Conservation (phyloP, 2,888 invertebrate genomes). For the Agrilus mali region DNA sequence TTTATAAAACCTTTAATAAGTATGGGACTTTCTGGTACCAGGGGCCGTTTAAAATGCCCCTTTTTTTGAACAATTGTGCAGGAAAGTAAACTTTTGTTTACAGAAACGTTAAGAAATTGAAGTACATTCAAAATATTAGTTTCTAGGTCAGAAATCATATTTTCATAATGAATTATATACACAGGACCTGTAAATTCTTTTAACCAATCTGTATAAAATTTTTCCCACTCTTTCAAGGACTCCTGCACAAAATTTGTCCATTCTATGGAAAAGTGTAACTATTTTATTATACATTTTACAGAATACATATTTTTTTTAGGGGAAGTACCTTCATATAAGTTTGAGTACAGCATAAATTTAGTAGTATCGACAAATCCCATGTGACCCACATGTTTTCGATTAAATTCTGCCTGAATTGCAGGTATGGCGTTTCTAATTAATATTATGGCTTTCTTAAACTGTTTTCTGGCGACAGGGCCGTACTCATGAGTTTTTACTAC, state of each 20-base stretch:
- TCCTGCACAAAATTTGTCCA: conserved; percentile 59
- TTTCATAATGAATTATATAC: conserved; percentile 57
- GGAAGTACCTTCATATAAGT: too few relatives aligned
- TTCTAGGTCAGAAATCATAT: conserved; percentile 34
- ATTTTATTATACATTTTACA: not conserved
- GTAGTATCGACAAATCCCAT: conserved; percentile 55
- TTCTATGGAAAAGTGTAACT: conserved; percentile 35
- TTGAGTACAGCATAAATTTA: too few relatives aligned
- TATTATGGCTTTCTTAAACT: conserved; percentile 54
- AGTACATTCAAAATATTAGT: conserved; percentile 43
- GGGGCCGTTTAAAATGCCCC: too few relatives aligned
- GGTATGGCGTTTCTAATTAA: conserved; percentile 59
- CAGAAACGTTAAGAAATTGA: conserved; percentile 38
- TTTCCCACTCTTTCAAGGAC: conserved; percentile 54
- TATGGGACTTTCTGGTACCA: too few relatives aligned
- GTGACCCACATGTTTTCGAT: conserved; percentile 67
- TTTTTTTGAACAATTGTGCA: too few relatives aligned
- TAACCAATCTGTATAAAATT: conserved; percentile 58
- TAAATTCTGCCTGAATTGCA: conserved; percentile 68
- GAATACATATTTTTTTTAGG: too few relatives aligned
- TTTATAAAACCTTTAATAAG: too few relatives aligned
- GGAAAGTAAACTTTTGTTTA: conserved; percentile 11
- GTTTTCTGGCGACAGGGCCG: conserved; percentile 43
- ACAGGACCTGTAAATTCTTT: conserved; percentile 53
- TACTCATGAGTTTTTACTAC: conserved; percentile 72